Conservation (phyloP, 2,797 vertebrate genomes). For the Scolopax rusticola region DNA sequence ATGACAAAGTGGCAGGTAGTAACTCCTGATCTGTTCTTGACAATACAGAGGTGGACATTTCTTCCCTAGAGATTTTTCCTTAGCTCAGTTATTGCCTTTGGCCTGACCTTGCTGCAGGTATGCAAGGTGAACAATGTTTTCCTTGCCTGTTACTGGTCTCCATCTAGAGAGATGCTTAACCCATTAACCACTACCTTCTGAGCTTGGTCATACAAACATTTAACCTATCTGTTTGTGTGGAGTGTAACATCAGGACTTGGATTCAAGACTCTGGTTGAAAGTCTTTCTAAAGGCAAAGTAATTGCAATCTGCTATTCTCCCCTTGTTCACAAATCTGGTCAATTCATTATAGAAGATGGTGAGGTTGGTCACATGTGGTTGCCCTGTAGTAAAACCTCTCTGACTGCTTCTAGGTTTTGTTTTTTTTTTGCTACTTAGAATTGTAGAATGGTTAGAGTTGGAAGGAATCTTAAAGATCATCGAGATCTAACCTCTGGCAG, state of each 20-base stretch:
- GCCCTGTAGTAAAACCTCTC: background rate
- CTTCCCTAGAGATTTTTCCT: background rate
- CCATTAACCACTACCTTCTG: background rate
- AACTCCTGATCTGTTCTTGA: background rate
- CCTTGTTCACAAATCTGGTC: background rate
- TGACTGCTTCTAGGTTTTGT: background rate
- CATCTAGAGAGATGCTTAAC: background rate
- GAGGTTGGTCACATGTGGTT: background rate
- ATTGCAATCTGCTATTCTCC: background rate
- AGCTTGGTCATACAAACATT: background rate
- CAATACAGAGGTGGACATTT: accelerated
- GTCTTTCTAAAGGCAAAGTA: background rate
- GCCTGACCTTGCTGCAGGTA: background rate
- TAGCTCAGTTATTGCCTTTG: background rate
- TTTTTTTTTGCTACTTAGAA: background rate
- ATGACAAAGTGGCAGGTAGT: background rate
- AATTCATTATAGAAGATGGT: background rate
- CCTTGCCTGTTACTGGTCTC: background rate
- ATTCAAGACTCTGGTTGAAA: background rate
- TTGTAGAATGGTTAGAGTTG: too few relatives aligned
- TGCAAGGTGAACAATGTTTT: background rate
- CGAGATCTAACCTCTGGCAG: too few relatives aligned
- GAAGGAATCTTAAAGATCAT: too few relatives aligned
- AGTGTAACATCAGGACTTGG: background rate
- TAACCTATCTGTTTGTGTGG: accelerated